Conservation (phyloP, 2,113 vertebrate genomes). For the Lamprologus callipterus region DNA sequence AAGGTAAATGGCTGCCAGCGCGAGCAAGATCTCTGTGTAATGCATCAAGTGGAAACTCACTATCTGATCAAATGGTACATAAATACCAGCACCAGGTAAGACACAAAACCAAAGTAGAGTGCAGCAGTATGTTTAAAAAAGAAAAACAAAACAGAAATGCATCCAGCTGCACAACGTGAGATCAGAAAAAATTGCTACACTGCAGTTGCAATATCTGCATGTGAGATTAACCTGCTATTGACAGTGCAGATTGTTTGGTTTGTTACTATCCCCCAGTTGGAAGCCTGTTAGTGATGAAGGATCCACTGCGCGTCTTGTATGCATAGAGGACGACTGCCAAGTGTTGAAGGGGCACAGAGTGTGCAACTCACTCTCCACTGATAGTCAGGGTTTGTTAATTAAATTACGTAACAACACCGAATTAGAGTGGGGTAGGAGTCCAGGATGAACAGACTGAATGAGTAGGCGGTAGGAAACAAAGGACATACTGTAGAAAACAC, state of each 20-base stretch:
- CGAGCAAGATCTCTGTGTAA: not conserved
- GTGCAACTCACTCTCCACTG: conserved; percentile 5
- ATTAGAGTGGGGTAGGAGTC: conserved; percentile 20
- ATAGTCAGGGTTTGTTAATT: conserved; percentile 25
- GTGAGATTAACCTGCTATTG: not conserved
- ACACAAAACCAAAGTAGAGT: not conserved
- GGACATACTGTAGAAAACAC: not conserved
- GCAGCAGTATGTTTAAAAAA: not conserved
- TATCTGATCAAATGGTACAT: conserved; percentile 10
- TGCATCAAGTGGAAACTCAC: conserved; percentile 10
- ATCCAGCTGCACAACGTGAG: not conserved
- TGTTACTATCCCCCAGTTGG: not conserved
- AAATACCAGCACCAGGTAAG: not conserved
- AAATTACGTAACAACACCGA: conserved; percentile 23
- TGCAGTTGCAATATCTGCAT: not conserved
- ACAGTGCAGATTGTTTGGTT: not conserved
- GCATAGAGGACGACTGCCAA: conserved; percentile 10
- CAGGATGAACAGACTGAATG: conserved; percentile 1
- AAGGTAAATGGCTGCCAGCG: not conserved
- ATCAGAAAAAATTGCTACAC: not conserved
- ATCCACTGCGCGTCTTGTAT: not conserved
- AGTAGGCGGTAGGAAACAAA: conserved; percentile 20
- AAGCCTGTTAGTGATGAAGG: conserved; percentile 15
- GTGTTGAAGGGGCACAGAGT: conserved; percentile 31
- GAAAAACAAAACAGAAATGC: not conserved